Evolutionary conservation across 2,888 invertebrate species (phyloP).

Genomic region (Calliphora vomitoria): DNA sequence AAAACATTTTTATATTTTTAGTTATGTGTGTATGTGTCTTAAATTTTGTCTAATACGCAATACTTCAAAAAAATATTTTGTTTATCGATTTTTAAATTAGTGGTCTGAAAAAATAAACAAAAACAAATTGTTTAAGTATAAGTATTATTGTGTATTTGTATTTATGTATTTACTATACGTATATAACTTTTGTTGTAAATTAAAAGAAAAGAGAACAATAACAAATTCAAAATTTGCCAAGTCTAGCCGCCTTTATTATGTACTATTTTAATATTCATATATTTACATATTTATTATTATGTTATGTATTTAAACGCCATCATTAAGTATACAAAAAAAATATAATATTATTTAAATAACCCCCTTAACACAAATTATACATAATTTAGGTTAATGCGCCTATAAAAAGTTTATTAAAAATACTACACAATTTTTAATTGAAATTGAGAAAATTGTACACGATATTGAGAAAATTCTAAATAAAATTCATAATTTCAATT

Average conservation of each 20-base stretch:
- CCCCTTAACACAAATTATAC: no score
- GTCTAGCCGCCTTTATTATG: not conserved
- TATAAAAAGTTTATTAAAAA: no score
- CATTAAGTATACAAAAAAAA: no score
- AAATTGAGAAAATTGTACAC: no score
- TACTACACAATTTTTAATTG: no score
- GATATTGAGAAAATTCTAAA: no score
- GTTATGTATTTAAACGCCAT: no score
- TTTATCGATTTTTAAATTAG: not conserved
- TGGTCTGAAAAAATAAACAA: not conserved
- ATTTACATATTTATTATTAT: no score
- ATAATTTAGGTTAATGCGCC: no score
- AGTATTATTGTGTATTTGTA: not conserved
- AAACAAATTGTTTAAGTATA: not conserved
- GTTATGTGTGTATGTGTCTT: not conserved
- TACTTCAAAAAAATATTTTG: not conserved
- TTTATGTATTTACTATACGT: no score
- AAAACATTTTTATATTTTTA: not conserved
- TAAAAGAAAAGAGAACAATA: not conserved
- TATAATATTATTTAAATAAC: no score
- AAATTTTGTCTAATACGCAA: slow-evolving; percentile 1
- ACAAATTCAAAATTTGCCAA: not conserved
- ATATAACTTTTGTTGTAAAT: not conserved
- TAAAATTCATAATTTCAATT: no score
- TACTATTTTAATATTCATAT: not conserved